Percentiles rank a stretch among this genome's conserved stretches.
Evolutionary conservation across 2,888 invertebrate genomes (phyloP).

Genomic region (Cephalotes varians): DNA sequence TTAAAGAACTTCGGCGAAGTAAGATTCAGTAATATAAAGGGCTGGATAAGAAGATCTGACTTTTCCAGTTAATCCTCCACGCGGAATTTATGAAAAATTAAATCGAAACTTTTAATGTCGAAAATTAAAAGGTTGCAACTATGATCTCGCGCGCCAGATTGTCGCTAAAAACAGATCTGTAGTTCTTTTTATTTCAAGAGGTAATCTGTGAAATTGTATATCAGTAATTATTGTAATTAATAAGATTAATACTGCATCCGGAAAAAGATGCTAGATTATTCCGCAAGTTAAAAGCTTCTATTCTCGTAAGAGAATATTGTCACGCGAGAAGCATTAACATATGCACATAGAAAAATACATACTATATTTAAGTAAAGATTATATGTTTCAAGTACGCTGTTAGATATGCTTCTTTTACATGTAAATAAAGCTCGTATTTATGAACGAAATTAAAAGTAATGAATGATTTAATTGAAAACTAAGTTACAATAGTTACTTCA

Average conservation of each 20-base stretch:
- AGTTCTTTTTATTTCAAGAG: not conserved
- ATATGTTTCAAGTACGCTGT: no score
- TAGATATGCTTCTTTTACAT: no score
- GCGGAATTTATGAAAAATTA: constrained; percentile 21
- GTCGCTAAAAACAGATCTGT: not conserved
- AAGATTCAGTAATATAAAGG: constrained; percentile 25
- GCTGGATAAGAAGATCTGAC: constrained; percentile 12
- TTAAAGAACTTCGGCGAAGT: constrained; percentile 1
- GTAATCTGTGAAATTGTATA: not conserved
- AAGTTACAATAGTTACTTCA: no score
- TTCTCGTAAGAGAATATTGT: not conserved
- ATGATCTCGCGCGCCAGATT: not conserved
- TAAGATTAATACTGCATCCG: not conserved
- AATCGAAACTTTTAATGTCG: constrained; percentile 8
- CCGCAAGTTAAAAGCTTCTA: not conserved
- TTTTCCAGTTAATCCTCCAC: constrained; percentile 9
- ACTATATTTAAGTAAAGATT: no score
- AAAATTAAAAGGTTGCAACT: not conserved
- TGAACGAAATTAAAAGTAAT: no score
- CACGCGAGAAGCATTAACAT: not conserved
- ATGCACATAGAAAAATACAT: no score
- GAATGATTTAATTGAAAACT: no score
- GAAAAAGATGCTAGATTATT: not conserved
- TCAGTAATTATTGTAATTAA: not conserved
- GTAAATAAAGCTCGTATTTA: no score